Evolutionary conservation across 1,140 invertebrate genomes (phyloP).

Genomic region (Stratiolaelaps scimitus): DNA sequence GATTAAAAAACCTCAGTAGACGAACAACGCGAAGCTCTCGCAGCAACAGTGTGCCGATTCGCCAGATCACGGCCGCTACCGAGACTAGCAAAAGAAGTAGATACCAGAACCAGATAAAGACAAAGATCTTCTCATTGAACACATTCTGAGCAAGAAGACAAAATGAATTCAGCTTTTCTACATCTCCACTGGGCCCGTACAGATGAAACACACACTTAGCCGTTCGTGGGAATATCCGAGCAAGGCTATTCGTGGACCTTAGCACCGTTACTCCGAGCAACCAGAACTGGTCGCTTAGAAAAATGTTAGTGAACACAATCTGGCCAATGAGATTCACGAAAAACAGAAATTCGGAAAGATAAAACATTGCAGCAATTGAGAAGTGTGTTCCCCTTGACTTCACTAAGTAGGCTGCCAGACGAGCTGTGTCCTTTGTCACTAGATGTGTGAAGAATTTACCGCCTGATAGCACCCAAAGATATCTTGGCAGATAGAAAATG

Average conservation of each 20-base stretch:
- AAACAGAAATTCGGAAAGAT: constrained; percentile 55
- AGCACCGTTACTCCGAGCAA: constrained; percentile 40
- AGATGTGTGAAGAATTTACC: constrained; percentile 59
- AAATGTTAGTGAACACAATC: constrained; percentile 44
- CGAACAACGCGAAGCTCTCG: constrained; percentile 13
- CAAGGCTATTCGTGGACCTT: constrained; percentile 32
- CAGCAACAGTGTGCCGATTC: constrained; percentile 31
- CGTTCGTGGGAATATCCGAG: constrained; percentile 39
- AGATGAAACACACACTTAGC: constrained; percentile 40
- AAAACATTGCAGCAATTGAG: constrained; percentile 72
- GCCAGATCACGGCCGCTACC: constrained; percentile 31
- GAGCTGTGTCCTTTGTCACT: constrained; percentile 44
- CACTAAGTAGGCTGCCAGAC: constrained; percentile 67
- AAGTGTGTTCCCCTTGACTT: constrained; percentile 66
- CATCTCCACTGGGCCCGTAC: constrained; percentile 32
- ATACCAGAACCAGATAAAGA: constrained; percentile 86
- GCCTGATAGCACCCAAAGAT: constrained; percentile 40
- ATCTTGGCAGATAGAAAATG: constrained; percentile 41
- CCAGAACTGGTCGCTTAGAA: constrained; percentile 43
- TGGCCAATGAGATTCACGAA: constrained; percentile 43
- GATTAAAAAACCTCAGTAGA: background rate
- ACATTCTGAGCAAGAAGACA: constrained; percentile 50
- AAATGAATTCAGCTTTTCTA: background rate
- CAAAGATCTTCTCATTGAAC: constrained; percentile 91
- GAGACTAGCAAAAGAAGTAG: constrained; percentile 52